Conservation (phyloP, 2,113 vertebrate species). For the Orycteropus afer region DNA sequence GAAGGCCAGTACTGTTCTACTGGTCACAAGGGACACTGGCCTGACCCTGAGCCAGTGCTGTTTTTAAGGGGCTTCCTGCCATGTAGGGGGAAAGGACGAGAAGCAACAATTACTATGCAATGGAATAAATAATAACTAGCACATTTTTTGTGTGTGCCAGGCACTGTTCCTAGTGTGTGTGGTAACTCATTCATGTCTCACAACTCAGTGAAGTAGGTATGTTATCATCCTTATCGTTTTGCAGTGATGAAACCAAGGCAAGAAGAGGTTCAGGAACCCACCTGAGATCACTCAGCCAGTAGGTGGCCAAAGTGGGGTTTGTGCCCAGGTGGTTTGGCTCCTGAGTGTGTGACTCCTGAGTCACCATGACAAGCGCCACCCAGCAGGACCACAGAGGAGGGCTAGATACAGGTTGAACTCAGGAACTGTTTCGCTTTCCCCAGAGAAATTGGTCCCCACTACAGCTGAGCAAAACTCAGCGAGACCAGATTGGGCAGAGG, state of each 20-base stretch:
- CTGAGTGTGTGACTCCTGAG: neutral
- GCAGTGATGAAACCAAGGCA: neutral
- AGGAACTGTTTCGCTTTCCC: neutral
- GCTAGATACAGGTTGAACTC: neutral
- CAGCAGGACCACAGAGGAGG: neutral
- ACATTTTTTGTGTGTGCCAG: neutral
- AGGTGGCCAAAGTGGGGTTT: neutral
- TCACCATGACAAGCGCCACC: neutral
- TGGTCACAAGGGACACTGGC: neutral
- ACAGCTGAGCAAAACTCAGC: neutral
- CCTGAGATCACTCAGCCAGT: neutral
- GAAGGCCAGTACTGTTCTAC: neutral
- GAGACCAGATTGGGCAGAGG: neutral
- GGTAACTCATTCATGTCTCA: neutral
- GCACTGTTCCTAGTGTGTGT: neutral
- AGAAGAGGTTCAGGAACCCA: neutral
- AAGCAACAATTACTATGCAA: neutral
- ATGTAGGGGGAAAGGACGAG: neutral
- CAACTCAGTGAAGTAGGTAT: neutral
- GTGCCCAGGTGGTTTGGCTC: neutral
- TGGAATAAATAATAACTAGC: neutral
- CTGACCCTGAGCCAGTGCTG: neutral
- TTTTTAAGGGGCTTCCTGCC: neutral
- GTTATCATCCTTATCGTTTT: neutral
- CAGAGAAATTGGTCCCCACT: neutral